Percentiles rank a stretch among this genome's conserved stretches.
Conservation (phyloP, 2,888 invertebrate species). For the Scelioninae gen. 2 region DNA sequence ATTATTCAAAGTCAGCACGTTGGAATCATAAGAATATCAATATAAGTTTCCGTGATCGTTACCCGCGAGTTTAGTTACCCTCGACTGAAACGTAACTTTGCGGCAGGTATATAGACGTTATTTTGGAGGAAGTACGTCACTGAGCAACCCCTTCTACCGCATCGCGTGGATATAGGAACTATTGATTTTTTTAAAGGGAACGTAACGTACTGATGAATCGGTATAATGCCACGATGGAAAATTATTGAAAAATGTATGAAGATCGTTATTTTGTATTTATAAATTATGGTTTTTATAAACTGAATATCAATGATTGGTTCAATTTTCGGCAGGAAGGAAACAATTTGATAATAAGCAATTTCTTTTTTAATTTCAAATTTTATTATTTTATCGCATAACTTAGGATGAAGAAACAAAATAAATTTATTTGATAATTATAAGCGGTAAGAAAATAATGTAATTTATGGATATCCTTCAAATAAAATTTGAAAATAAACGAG, state of each 20-base stretch:
- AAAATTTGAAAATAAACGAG: no score
- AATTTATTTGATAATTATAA: no score
- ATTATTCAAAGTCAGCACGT: constrained; percentile 21
- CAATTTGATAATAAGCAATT: no score
- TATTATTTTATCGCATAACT: no score
- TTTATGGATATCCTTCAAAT: no score
- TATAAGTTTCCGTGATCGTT: constrained; percentile 24
- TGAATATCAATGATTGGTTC: no score
- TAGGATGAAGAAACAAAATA: no score
- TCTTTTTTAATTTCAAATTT: no score
- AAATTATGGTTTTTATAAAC: constrained; percentile 1
- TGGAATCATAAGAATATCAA: constrained; percentile 22
- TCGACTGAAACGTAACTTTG: constrained; percentile 44
- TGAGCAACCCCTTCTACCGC: constrained; percentile 45
- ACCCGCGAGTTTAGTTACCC: constrained; percentile 50
- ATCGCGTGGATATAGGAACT: constrained; percentile 34
- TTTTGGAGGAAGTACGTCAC: constrained; percentile 53
- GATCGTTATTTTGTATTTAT: no score
- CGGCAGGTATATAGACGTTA: constrained; percentile 46
- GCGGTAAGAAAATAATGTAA: no score
- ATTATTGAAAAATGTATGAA: constrained; percentile 40
- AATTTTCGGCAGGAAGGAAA: no score
- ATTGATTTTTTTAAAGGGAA: constrained; percentile 58
- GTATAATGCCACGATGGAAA: constrained; percentile 27
- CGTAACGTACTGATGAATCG: constrained; percentile 34